A percentile compares a stretch with the other conserved stretches of the same genome.
Evolutionary conservation across 2,888 invertebrate species (phyloP).

Genomic region (Lampropteryx suffumata): DNA sequence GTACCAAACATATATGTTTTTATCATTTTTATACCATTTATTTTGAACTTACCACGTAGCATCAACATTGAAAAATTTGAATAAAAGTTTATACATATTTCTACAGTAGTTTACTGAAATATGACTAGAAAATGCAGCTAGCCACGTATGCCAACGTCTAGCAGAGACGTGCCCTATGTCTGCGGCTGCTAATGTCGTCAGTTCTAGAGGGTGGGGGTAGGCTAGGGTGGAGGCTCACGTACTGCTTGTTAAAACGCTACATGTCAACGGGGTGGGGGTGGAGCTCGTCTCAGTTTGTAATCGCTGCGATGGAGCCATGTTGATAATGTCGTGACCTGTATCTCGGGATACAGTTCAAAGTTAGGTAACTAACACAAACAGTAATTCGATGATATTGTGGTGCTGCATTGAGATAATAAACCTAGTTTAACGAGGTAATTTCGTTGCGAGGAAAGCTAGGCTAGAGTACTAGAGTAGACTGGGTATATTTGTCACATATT

Average conservation of each 20-base stretch:
- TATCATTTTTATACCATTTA: too few relatives aligned
- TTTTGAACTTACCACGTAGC: too few relatives aligned
- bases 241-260: constrained; percentile 80
- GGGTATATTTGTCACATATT: too few relatives aligned
- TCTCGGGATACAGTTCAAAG: constrained; percentile 35
- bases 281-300: constrained; percentile 62
- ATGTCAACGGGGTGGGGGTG: constrained; percentile 73
- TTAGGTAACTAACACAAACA: constrained; percentile 16
- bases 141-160: constrained; percentile 68
- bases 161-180: constrained; percentile 76
- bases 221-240: constrained; percentile 59
- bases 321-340: constrained; percentile 76
- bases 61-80: too few relatives aligned
- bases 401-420: not conserved
- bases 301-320: constrained; percentile 61
- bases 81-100: too few relatives aligned
- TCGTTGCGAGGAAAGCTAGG: too few relatives aligned
- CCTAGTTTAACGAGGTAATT: too few relatives aligned
- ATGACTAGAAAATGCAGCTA: constrained; percentile 43
- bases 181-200: constrained; percentile 82
- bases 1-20: too few relatives aligned
- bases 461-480: too few relatives aligned
- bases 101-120: constrained; percentile 7
- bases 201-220: constrained; percentile 50
- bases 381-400: constrained; percentile 4